phyloP scores from a whole-genome alignment of 2,113 vertebrate genomes.

The Protomyctophum bolini region DNA sequence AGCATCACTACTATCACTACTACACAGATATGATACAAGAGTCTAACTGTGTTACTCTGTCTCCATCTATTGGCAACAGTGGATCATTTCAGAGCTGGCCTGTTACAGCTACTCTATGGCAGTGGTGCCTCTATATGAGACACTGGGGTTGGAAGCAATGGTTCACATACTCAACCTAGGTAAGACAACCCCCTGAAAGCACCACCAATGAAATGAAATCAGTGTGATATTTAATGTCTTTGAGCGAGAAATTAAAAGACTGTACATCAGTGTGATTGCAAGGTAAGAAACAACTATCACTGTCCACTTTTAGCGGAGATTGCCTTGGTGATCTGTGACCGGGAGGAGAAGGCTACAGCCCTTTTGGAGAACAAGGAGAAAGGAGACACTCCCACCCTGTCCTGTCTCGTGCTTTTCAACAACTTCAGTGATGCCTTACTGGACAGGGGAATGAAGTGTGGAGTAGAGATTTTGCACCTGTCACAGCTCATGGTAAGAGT shows the following conservation, averaged over 20 bases:
- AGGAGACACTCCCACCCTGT: constrained; percentile 67
- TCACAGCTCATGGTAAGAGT: constrained; percentile 76
- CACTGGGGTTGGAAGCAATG: constrained; percentile 80
- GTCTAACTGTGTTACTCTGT: constrained; percentile 59
- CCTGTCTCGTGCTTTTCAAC: constrained; percentile 78
- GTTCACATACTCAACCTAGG: constrained; percentile 80
- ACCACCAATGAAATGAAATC: neutral
- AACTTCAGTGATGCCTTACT: constrained; percentile 66
- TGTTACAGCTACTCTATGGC: constrained; percentile 83
- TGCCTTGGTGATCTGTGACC: constrained; percentile 80
- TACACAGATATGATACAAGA: neutral
- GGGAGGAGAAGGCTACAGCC: constrained; percentile 74
- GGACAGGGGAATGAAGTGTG: constrained; percentile 71
- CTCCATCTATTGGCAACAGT: constrained; percentile 79
- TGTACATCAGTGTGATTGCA: too few relatives aligned
- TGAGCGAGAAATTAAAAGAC: too few relatives aligned
- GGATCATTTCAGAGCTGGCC: constrained; percentile 81
- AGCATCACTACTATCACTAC: too few relatives aligned
- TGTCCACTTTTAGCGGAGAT: constrained; percentile 69
- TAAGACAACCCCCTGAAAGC: constrained; percentile 44
- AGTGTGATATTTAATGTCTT: neutral
- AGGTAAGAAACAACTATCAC: too few relatives aligned
- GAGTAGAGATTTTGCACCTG: constrained; percentile 77
- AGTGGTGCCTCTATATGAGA: constrained; percentile 82
- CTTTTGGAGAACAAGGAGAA: constrained; percentile 78